Conservation (phyloP, 2,113 vertebrate genomes). For the Phyllopteryx taeniolatus region DNA sequence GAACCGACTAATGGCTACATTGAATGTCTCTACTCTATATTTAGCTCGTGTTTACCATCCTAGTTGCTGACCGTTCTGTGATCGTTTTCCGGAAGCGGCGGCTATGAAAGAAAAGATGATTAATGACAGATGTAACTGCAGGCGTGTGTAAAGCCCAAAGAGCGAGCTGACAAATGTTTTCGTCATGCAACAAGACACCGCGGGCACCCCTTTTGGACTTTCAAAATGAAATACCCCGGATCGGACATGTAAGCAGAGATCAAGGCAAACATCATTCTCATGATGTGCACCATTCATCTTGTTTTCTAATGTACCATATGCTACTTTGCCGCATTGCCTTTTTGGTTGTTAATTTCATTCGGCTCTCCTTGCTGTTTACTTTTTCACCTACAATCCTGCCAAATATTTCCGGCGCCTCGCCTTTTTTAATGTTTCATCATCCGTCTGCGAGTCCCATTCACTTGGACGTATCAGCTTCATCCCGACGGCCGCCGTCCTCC, state of each 20-base stretch:
- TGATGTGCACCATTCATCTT: neutral
- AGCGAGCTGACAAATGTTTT: slow-evolving; percentile 3
- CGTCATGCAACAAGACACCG: slow-evolving; percentile 5
- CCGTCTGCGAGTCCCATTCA: neutral
- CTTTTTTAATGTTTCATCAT: slow-evolving; percentile 41
- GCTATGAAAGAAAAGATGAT: slow-evolving; percentile 10
- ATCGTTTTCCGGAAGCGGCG: slow-evolving; percentile 1
- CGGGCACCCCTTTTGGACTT: neutral
- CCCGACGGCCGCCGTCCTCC: neutral
- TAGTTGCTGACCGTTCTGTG: neutral
- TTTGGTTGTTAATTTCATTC: neutral
- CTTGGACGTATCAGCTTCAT: slow-evolving; percentile 1
- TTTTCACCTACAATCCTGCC: neutral
- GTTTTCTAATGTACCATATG: neutral
- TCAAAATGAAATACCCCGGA: neutral
- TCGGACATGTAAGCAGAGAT: neutral
- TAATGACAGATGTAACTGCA: neutral
- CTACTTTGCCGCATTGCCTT: neutral
- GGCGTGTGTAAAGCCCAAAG: slow-evolving; percentile 4
- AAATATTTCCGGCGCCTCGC: slow-evolving; percentile 8
- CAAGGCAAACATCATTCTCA: neutral
- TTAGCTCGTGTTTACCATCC: neutral
- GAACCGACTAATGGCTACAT: slow-evolving; percentile 3
- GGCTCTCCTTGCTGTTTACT: neutral
- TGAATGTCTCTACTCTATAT: neutral